phyloP scores from a whole-genome alignment of 2,113 vertebrate species.

The Callocephalon fimbriatum region DNA sequence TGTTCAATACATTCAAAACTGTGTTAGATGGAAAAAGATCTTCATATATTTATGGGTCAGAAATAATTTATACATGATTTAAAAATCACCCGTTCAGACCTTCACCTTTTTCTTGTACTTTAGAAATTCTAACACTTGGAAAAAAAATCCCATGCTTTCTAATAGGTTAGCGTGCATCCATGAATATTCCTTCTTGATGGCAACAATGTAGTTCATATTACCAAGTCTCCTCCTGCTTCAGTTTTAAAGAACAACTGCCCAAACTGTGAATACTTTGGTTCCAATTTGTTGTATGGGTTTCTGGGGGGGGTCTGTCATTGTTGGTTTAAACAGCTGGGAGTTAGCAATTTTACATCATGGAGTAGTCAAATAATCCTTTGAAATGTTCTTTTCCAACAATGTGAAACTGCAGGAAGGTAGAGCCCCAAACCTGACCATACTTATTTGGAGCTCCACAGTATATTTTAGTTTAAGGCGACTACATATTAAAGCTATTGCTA shows the following conservation, averaged over 20 bases:
- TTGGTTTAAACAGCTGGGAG: neutral
- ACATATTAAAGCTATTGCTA: neutral
- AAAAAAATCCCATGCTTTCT: neutral
- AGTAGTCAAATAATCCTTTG: neutral
- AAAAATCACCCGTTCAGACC: neutral
- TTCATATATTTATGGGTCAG: neutral
- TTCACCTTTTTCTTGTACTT: neutral
- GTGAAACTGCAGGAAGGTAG: neutral
- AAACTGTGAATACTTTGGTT: neutral
- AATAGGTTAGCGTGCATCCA: neutral
- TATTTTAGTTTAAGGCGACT: neutral
- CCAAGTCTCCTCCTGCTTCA: neutral
- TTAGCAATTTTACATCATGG: neutral
- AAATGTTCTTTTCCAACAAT: neutral
- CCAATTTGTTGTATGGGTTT: neutral
- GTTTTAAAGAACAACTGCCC: neutral
- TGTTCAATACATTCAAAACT: neutral
- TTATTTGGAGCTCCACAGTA: neutral
- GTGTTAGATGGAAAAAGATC: neutral
- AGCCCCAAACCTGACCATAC: neutral
- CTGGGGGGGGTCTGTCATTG: accelerated
- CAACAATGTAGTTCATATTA: neutral
- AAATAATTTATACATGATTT: neutral
- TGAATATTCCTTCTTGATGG: neutral
- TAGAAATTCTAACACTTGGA: neutral